A percentile compares a stretch with the other conserved stretches of the same genome.
phyloP scores from a whole-genome alignment of 2,797 vertebrate genomes.

The Silurus aristotelis region DNA sequence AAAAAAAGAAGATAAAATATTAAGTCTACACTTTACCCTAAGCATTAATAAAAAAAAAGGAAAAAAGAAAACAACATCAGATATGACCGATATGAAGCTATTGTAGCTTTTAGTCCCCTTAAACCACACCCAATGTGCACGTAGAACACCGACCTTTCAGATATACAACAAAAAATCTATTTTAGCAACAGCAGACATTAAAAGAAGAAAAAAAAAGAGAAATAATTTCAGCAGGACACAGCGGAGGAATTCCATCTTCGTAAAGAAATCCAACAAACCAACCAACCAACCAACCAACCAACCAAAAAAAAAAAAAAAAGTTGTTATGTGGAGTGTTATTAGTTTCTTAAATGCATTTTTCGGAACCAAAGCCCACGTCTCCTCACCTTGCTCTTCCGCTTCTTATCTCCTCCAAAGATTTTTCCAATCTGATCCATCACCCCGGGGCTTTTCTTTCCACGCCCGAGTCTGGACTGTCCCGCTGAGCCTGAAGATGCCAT shows the following conservation, averaged over 20 bases:
- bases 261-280: not conserved
- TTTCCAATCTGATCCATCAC: constrained; percentile 95
- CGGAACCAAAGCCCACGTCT: constrained; percentile 51
- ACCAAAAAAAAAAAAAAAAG: not conserved
- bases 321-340: constrained; percentile 10
- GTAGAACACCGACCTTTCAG: not conserved
- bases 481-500: constrained; percentile 93
- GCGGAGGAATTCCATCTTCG: not conserved
- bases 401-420: constrained; percentile 95
- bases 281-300: no score
- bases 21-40: not conserved
- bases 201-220: not conserved
- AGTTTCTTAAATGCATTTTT: not conserved
- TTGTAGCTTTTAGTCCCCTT: constrained; percentile 1
- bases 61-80: not conserved
- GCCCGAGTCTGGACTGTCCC: constrained; percentile 82
- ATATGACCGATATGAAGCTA: not conserved
- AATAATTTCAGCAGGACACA: constrained; percentile 11
- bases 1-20: not conserved
- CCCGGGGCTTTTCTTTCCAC: constrained; percentile 88
- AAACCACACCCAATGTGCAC: constrained; percentile 26
- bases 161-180: not conserved
- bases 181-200: not conserved
- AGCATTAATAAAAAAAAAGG: not conserved
- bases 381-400: constrained; percentile 99